Evolutionary conservation across 2,888 invertebrate species (phyloP).

Genomic region (Drosophila kokeensis): DNA sequence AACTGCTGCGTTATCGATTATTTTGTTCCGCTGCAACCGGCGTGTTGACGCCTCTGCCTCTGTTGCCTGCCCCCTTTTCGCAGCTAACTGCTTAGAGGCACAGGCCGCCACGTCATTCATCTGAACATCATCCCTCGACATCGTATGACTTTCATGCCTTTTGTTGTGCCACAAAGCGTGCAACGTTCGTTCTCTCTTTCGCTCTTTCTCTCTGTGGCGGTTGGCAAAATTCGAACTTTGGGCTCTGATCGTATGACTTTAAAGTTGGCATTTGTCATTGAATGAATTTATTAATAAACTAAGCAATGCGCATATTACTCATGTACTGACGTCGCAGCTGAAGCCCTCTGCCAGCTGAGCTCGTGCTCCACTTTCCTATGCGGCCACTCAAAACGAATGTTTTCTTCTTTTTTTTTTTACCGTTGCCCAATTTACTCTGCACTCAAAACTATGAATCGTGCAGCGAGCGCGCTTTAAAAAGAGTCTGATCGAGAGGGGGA

Average conservation of each 20-base stretch:
- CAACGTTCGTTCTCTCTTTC: slow-evolving; percentile 36
- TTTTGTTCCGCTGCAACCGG: slow-evolving; percentile 49
- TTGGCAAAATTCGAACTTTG: slow-evolving; percentile 53
- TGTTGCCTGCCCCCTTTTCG: background rate
- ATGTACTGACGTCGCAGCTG: slow-evolving; percentile 42
- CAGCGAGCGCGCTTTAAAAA: slow-evolving; percentile 12
- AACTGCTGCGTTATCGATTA: slow-evolving; percentile 53
- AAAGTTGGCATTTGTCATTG: slow-evolving; percentile 55
- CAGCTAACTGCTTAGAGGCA: background rate
- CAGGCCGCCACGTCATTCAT: slow-evolving; percentile 54
- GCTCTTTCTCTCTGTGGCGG: slow-evolving; percentile 23
- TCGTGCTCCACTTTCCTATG: slow-evolving; percentile 62
- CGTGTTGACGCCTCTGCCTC: slow-evolving; percentile 33
- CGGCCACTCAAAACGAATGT: slow-evolving; percentile 6
- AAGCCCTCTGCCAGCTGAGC: slow-evolving; percentile 35
- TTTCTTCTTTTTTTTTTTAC: slow-evolving; percentile 33
- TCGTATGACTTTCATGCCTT: slow-evolving; percentile 49
- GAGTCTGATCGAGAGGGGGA: background rate
- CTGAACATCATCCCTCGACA: slow-evolving; percentile 30
- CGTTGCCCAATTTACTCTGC: slow-evolving; percentile 48
- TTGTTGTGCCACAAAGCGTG: slow-evolving; percentile 42
- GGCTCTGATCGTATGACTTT: slow-evolving; percentile 61
- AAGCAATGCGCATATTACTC: slow-evolving; percentile 49
- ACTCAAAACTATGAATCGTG: slow-evolving; percentile 39
- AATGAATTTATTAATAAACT: slow-evolving; percentile 51